Percentiles rank a stretch among this genome's conserved stretches.
These are phyloP conservation scores for Myathropa florea DNA, from an alignment of 2,888 invertebrate species.

Conservation along the genomic window DNA sequence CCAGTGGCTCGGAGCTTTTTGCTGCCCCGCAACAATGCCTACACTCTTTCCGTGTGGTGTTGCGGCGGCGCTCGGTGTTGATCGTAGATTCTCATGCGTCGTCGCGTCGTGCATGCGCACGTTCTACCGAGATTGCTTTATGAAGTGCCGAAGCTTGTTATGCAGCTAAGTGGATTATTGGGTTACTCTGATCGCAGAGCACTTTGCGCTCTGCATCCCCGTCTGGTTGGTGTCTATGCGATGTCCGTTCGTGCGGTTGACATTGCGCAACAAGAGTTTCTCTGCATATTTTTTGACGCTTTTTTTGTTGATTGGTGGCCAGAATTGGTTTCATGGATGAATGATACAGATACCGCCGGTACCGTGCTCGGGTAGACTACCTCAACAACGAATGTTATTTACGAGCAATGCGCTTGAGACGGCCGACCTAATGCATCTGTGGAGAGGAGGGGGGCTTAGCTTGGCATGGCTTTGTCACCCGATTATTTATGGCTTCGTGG, in stretches of 20 bases:
- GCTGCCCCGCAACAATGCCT: neutral
- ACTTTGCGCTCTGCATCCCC: conserved; percentile 1
- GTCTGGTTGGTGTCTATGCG: conserved; percentile 47
- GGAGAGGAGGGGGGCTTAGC: neutral
- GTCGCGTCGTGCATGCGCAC: neutral
- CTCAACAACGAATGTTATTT: neutral
- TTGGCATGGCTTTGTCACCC: neutral
- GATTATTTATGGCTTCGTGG: neutral
- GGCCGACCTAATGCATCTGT: too few species aligned
- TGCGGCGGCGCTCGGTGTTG: neutral
- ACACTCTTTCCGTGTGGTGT: neutral
- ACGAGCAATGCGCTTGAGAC: neutral
- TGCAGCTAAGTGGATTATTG: conserved; percentile 62
- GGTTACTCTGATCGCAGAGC: conserved; percentile 46
- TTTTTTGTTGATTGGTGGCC: neutral
- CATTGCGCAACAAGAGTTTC: conserved; percentile 50
- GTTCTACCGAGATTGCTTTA: conserved; percentile 48
- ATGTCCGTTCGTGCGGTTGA: conserved; percentile 23
- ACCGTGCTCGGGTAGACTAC: neutral
- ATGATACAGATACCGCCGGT: conserved; percentile 42
- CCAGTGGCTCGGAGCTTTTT: neutral
- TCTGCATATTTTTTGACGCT: conserved; percentile 1
- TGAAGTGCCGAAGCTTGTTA: conserved; percentile 62
- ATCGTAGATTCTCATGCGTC: neutral
- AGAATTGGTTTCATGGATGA: conserved; percentile 64